Evolutionary conservation across 2,113 vertebrate genomes (phyloP).

Genomic region (Pelmatolapia mariae): DNA sequence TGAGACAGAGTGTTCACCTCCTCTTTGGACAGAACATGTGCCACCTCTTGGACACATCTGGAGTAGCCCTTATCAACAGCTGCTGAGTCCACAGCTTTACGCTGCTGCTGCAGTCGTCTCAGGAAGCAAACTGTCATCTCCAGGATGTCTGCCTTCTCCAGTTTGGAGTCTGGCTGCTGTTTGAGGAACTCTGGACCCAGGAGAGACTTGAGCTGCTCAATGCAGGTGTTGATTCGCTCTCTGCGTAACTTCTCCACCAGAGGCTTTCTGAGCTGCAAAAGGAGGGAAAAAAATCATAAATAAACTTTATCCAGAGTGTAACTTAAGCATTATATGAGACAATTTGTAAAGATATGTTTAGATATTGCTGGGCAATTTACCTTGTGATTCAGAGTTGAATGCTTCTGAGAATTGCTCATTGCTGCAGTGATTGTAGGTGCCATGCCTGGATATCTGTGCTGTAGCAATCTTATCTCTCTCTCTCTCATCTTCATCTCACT

Average conservation of each 20-base stretch:
- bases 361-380: slow-evolving; percentile 18
- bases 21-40: not conserved
- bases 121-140: not conserved
- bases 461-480: slow-evolving; percentile 40
- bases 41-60: not conserved
- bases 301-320: not conserved
- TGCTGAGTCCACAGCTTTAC: fast-evolving
- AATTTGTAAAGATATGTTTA: not conserved
- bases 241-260: slow-evolving; percentile 11
- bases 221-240: not conserved
- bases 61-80: not conserved
- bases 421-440: slow-evolving; percentile 49
- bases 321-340: not conserved
- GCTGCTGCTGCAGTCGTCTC: not conserved
- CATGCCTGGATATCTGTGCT: slow-evolving; percentile 56
- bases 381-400: slow-evolving; percentile 53
- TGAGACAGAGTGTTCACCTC: not conserved
- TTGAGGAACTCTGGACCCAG: not conserved
- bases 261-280: slow-evolving; percentile 9
- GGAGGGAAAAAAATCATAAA: slow-evolving; percentile 4
- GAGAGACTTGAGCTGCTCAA: not conserved
- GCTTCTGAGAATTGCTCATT: slow-evolving; percentile 39
- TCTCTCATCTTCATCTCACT: not conserved
- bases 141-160: slow-evolving; percentile 57
- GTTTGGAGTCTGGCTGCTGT: slow-evolving; percentile 44